A percentile compares a stretch with the other conserved stretches of the same genome.
phyloP scores from a whole-genome alignment of 2,888 invertebrate genomes.

The Apotomis turbidana region DNA sequence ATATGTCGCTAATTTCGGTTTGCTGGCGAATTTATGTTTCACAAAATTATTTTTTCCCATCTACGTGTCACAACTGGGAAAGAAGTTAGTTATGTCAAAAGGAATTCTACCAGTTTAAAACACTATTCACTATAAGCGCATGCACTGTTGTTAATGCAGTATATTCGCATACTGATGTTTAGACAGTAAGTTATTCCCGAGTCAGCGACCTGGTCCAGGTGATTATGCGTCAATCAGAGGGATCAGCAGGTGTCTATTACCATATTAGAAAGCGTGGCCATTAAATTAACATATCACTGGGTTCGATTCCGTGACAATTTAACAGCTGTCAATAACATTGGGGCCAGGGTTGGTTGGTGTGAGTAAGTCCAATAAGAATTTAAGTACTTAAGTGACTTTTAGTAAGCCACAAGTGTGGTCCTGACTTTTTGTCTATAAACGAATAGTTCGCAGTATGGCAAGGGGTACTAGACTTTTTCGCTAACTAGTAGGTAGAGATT shows the following conservation, averaged over 20 bases:
- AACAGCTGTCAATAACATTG: conserved; percentile 35
- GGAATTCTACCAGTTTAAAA: no score
- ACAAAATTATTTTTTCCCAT: no score
- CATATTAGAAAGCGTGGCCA: conserved; percentile 40
- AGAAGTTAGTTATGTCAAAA: no score
- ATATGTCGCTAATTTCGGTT: no score
- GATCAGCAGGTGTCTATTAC: conserved; percentile 39
- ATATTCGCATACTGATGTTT: conserved; percentile 21
- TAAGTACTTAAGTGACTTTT: no score
- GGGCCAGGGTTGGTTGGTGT: conserved; percentile 33
- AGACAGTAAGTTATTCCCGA: conserved; percentile 26
- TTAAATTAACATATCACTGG: conserved; percentile 42
- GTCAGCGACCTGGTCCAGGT: conserved; percentile 26
- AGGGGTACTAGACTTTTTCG: no score
- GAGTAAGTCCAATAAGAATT: not conserved
- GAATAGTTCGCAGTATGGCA: no score
- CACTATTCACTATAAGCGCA: not conserved
- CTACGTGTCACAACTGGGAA: no score
- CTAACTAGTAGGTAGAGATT: no score
- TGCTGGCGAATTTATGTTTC: no score
- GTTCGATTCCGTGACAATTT: conserved; percentile 37
- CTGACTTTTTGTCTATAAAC: no score
- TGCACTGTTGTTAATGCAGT: not conserved
- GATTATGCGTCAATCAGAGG: conserved; percentile 41
- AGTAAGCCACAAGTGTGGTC: no score